A percentile compares a stretch with the other conserved stretches of the same genome.
phyloP scores from a whole-genome alignment of 2,113 vertebrate species.

The Muntiacus reevesi region DNA sequence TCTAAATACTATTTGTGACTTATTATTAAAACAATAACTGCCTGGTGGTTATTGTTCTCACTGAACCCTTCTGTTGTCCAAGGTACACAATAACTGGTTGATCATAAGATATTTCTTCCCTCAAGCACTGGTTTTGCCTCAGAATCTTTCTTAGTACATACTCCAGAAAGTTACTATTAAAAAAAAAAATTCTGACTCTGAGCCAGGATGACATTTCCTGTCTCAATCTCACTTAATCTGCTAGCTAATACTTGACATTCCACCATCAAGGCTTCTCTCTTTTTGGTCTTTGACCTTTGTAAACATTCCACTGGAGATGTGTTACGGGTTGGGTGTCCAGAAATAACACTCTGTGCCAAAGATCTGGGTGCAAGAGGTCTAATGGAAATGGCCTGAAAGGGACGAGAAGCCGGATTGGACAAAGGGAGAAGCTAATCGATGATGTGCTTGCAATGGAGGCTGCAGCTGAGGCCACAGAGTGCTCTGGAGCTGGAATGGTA shows the following conservation, averaged over 20 bases:
- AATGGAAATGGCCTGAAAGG: background rate
- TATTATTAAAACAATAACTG: background rate
- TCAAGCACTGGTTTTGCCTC: background rate
- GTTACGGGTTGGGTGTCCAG: background rate
- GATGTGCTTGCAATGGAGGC: too few species aligned
- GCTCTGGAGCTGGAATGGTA: background rate
- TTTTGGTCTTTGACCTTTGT: background rate
- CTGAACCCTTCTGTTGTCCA: background rate
- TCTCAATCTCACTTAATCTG: background rate
- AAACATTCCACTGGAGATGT: background rate
- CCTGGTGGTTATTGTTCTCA: background rate
- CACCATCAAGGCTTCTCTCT: background rate
- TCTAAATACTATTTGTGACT: background rate
- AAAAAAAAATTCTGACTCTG: background rate
- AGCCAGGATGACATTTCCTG: background rate
- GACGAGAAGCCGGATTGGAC: background rate
- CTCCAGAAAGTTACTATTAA: background rate
- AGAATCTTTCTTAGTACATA: background rate
- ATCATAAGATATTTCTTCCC: background rate
- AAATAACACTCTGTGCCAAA: background rate
- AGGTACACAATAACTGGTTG: background rate
- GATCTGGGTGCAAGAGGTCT: background rate
- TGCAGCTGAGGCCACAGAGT: background rate
- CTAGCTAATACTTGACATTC: background rate
- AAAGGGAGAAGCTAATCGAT: background rate